These are phyloP conservation scores for Beaufortia kweichowensis DNA, from an alignment of 2,113 vertebrate species.

Conservation along the genomic window DNA sequence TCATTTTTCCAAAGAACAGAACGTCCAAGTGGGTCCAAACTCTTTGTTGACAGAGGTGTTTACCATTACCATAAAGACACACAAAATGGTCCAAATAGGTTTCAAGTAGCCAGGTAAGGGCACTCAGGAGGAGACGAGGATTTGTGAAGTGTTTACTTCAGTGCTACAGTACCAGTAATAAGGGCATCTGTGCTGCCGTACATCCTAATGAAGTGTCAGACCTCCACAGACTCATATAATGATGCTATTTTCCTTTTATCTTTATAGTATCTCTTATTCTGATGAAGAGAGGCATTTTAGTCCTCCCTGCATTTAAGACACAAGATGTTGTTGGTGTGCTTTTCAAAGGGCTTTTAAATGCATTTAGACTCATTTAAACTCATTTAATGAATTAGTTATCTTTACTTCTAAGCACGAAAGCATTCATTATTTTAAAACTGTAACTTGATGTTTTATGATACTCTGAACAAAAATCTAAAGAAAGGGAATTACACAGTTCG, in stretches of 20 bases:
- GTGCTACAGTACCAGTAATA: not conserved
- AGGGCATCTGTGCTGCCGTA: not conserved
- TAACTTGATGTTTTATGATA: not conserved
- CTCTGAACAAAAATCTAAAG: not conserved
- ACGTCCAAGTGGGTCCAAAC: not conserved
- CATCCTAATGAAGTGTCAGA: not conserved
- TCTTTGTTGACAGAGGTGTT: not conserved
- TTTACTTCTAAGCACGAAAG: not conserved
- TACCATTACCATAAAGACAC: not conserved
- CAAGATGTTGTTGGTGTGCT: not conserved
- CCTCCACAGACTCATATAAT: not conserved
- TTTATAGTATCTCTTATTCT: not conserved
- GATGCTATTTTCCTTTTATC: conserved; percentile 7
- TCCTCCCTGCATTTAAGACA: conserved; percentile 7
- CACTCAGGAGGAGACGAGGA: not conserved
- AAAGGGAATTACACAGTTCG: not conserved
- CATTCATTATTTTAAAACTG: not conserved
- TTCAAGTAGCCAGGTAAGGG: not conserved
- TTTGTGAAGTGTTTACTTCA: conserved; percentile 8
- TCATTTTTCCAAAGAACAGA: not conserved
- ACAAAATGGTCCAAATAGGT: not conserved
- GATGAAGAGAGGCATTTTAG: not conserved
- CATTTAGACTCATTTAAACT: not conserved
- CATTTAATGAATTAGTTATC: not conserved
- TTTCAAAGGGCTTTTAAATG: not conserved